Conservation (phyloP, 30 jellyfish, hydroid and myxozoan species). For the Chironex yamaguchii region DNA sequence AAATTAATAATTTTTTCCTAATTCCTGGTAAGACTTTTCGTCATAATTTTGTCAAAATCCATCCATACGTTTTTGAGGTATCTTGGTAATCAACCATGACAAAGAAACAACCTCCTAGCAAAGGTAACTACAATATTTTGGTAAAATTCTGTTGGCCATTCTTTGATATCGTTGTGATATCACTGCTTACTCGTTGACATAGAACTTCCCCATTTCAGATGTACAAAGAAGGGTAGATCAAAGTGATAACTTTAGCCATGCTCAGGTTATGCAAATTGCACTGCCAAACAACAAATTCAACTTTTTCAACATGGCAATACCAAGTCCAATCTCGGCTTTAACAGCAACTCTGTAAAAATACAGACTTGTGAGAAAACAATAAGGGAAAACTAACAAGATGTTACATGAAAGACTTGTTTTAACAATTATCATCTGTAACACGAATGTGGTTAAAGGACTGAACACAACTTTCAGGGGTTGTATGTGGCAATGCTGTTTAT, state of each 20-base stretch:
- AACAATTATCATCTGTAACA: conserved; percentile 2
- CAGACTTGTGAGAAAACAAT: conserved; percentile 45
- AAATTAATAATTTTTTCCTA: too few species aligned
- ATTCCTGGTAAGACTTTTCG: too few species aligned
- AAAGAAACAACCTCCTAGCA: too few species aligned
- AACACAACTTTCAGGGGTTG: background rate
- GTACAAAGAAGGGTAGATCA: background rate
- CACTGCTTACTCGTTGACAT: too few species aligned
- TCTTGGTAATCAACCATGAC: too few species aligned
- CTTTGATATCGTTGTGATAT: too few species aligned
- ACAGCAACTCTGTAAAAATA: conserved; percentile 7
- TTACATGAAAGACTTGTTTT: conserved; percentile 37
- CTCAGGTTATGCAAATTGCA: conserved; percentile 12
- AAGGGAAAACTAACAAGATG: conserved; percentile 40
- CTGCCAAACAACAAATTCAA: conserved; percentile 1
- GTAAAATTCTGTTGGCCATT: too few species aligned
- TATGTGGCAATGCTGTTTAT: background rate
- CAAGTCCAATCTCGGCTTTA: conserved; percentile 23
- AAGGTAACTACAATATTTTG: too few species aligned
- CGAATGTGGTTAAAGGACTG: background rate
- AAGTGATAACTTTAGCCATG: conserved; percentile 10
- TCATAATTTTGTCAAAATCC: too few species aligned
- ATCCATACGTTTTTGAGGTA: too few species aligned
- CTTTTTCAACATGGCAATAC: conserved; percentile 45
- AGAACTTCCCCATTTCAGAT: background rate